Evolutionary conservation across 2,113 vertebrate genomes (phyloP).

Genomic region (Heptranchias perlo): DNA sequence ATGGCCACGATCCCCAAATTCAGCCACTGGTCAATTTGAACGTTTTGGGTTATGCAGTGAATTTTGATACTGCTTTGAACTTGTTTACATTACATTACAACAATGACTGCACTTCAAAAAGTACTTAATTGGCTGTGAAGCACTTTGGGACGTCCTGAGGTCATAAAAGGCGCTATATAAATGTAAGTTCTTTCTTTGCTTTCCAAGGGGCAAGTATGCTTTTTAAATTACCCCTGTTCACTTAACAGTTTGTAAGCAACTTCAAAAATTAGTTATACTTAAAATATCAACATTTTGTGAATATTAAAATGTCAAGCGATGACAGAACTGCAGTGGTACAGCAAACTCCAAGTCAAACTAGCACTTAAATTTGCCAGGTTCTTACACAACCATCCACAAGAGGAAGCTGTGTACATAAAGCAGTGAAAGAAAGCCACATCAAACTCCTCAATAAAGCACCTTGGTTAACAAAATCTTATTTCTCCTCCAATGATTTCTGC

Average conservation of each 20-base stretch:
- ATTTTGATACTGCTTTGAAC: background rate
- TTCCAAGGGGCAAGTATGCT: background rate
- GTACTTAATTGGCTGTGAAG: background rate
- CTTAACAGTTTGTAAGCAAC: background rate
- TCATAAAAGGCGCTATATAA: background rate
- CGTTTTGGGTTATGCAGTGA: background rate
- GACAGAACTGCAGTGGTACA: background rate
- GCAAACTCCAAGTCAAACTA: background rate
- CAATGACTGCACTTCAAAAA: background rate
- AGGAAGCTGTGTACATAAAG: background rate
- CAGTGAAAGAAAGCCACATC: background rate
- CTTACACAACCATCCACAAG: background rate
- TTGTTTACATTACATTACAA: background rate
- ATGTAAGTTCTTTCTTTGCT: background rate
- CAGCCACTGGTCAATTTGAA: background rate
- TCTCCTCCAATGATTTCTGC: background rate
- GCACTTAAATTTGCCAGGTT: background rate
- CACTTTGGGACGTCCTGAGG: background rate
- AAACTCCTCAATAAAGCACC: background rate
- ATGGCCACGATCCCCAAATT: background rate
- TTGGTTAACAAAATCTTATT: background rate
- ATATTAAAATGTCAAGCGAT: background rate
- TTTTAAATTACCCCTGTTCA: no score
- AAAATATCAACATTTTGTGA: background rate
- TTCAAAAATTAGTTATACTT: background rate